A percentile compares a stretch with the other conserved stretches of the same genome.
These are phyloP conservation scores for Ellobius talpinus DNA, from an alignment of 2,113 vertebrate species.

Conservation along the genomic window DNA sequence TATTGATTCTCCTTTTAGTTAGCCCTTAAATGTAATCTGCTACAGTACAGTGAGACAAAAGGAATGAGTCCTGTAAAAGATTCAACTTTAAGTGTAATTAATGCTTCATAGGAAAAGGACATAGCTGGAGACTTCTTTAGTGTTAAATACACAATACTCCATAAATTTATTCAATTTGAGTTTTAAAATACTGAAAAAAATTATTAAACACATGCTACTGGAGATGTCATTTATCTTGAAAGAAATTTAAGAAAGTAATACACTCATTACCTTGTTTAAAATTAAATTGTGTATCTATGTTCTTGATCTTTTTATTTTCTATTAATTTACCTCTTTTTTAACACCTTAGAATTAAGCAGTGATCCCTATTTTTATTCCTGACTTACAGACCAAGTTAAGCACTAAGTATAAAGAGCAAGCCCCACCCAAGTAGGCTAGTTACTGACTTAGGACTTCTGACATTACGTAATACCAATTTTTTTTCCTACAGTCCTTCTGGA, in stretches of 20 bases:
- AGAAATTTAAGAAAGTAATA: conserved; percentile 71
- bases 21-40: background rate
- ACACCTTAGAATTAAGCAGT: background rate
- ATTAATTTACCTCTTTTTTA: background rate
- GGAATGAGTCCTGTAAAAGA: background rate
- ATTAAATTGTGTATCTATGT: conserved; percentile 58
- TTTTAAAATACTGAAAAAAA: conserved; percentile 48
- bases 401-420: background rate
- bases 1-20: background rate
- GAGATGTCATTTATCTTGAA: conserved; percentile 60
- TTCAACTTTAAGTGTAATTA: background rate
- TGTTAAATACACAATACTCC: conserved; percentile 65
- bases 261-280: conserved; percentile 62
- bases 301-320: background rate
- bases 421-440: background rate
- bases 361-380: background rate
- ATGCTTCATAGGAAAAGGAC: rapidly evolving
- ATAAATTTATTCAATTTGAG: conserved; percentile 70
- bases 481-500: background rate
- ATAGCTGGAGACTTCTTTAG: background rate
- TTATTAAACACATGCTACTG: conserved; percentile 60
- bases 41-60: background rate
- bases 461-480: background rate
- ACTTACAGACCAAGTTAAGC: conserved; percentile 1
- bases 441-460: background rate